Base-by-base conservation (phyloP, 2,113 vertebrate species). In the Spheniscus mendiculus region DNA sequence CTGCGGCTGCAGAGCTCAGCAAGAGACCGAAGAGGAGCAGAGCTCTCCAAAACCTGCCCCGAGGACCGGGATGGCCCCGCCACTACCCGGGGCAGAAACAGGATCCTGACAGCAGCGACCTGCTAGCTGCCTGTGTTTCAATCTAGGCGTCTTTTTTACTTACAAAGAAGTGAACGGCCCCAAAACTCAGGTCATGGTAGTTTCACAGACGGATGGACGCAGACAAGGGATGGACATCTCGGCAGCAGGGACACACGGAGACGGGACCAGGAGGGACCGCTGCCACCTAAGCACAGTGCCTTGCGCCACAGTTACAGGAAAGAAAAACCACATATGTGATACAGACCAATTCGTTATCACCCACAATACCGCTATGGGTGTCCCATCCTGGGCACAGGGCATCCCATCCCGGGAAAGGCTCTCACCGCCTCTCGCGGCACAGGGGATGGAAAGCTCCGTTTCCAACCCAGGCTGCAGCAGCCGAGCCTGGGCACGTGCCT, bases 311-410 rank as follows among this genome's bases (percentile, higher is more conserved):
- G 29, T 2, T 12, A 16, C 0, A 2, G 56, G 19, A 26, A 29
- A 71, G 27, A 23, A 25, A 55, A 19, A 3, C 34, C 62, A 17
- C 1, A 1, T 2, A 18, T 1, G 3, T 0, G 2, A 29, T 2
- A 9, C 0, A 1, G 40, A 55, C 9, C 5, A 1, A 19, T 22
- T 40, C 11, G 15, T 26, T 7, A 10, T 11, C 34, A 11, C 34
- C 44, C 69, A 23, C 5, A 4, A 13, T 0, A 36, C 32, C n/a
- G 5, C 50, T 1, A 15, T 2, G 23, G 40, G 23, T 36, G 30
- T 21, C 32, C 44, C 32, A 17, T 23, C 56, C 38, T 2, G 3
- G 61, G 83, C 71, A 61, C 13, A 3, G 34, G 29, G 23, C 45
- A 17, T 21, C 32, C 44, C 32, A 17, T 18, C 56, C 38, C 2